Percentiles rank a stretch among this genome's conserved stretches.
Evolutionary conservation across 1,140 invertebrate genomes (phyloP).

Genomic region (Diabrotica virgifera): DNA sequence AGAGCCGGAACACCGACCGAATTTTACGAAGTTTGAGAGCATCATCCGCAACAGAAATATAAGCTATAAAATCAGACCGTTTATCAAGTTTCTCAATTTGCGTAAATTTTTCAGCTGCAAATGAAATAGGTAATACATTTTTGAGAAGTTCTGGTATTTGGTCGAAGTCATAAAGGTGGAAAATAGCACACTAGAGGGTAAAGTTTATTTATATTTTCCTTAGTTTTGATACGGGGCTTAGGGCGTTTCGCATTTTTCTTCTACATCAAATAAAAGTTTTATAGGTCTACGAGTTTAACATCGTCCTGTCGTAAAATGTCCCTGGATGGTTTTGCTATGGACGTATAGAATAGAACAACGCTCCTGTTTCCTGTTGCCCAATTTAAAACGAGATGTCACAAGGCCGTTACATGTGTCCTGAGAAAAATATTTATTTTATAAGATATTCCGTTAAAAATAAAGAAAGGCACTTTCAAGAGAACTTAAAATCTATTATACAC

Average conservation of each 20-base stretch:
- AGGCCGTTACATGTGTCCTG: no score
- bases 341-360: no score
- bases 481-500: no score
- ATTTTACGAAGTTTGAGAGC: no score
- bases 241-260: conserved; percentile 14
- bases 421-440: no score
- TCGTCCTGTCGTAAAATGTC: conserved; percentile 5
- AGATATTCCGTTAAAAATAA: no score
- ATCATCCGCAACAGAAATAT: no score
- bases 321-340: no score
- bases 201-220: conserved; percentile 15
- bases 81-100: not conserved
- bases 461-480: no score
- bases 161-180: conserved; percentile 5
- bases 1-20: no score
- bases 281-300: conserved; percentile 6
- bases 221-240: conserved; percentile 18
- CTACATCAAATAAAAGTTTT: conserved; percentile 16
- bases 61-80: conserved; percentile 6
- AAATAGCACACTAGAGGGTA: conserved; percentile 11
- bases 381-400: no score
- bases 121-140: conserved; percentile 14
- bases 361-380: no score
- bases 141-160: conserved; percentile 6
- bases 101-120: conserved; percentile 8